Base-by-base conservation (phyloP, 2,797 vertebrate genomes). In the Myiothlypis chrysogaster region DNA sequence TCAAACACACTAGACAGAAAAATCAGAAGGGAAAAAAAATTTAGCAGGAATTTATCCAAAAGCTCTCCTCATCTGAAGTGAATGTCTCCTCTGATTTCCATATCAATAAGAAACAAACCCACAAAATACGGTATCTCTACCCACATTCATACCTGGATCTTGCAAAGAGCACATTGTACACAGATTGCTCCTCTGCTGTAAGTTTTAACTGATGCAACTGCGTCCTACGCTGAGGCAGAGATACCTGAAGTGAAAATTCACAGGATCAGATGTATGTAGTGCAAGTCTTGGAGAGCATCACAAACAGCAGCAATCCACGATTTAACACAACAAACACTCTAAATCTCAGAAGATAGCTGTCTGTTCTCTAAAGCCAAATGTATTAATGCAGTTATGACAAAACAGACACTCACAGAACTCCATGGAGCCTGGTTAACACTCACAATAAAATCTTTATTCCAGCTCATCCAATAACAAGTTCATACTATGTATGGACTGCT, bases 121-220 rank as follows among this genome's bases (percentile, higher is more conserved):
- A 80, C 19, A 52, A 46, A 79, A 79, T 16, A 50, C 9, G 6
- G 0, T 37, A 14, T 53, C 49, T 55, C 65, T 50, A 59, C n/a
- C 61, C 68, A 82, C 18, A n/a, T 57, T 79, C 90, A 23, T 97
- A 99, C 99, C 98, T 99, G 91, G 99, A 99, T 71, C 98, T 98
- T 78, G 98, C 98, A 85, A 99, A 99, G 44, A 99, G 97, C 79
- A 99, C 98, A 12, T 98, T 98, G 39, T 99, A 99, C 53, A 99
- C 98, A 6, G 98, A 96, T 93, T 98, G 97, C 75, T 99, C 99
- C 5, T 99, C 98, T 78, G 97, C 92, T 41, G 98, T 99, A 69
- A 99, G 98, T 87, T 98, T 98, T 81, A 99, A 96, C 14, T 49
- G 97, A 95, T 99, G 99, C 55, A 99, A 64, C 90, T 95, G 95